phyloP scores from a whole-genome alignment of 2,113 vertebrate genomes.

The Platysteira castanea region DNA sequence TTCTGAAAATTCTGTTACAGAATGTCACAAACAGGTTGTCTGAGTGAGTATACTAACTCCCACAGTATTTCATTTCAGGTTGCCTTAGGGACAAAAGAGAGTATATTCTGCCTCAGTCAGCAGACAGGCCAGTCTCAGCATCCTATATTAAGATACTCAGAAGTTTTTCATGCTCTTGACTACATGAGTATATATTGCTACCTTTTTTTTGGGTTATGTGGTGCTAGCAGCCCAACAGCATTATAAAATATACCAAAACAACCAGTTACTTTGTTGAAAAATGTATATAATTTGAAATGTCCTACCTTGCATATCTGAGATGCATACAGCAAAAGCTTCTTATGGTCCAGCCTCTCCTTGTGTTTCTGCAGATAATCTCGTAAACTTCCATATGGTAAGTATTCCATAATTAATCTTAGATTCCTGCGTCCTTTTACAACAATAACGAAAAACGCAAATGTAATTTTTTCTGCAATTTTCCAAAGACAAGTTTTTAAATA shows the following conservation, averaged over 20 bases:
- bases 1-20: not conserved
- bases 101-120: not conserved
- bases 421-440: conserved; percentile 84
- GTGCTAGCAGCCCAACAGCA: not conserved
- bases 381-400: conserved; percentile 92
- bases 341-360: conserved; percentile 89
- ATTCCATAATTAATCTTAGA: conserved; percentile 96
- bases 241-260: not conserved
- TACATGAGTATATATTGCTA: not conserved
- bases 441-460: not conserved
- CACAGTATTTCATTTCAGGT: not conserved
- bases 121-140: not conserved
- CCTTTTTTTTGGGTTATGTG: not conserved
- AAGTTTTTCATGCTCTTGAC: not conserved
- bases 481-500: not conserved
- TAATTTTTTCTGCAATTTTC: not conserved
- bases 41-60: not conserved
- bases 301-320: conserved; percentile 96
- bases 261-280: not conserved
- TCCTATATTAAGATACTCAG: not conserved
- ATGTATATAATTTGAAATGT: not conserved
- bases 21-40: not conserved
- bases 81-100: not conserved
- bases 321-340: conserved; percentile 89
- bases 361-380: conserved; percentile 96